These are phyloP conservation scores for Holotrichia oblita DNA, from an alignment of 1,140 invertebrate genomes.

Conservation along the genomic window DNA sequence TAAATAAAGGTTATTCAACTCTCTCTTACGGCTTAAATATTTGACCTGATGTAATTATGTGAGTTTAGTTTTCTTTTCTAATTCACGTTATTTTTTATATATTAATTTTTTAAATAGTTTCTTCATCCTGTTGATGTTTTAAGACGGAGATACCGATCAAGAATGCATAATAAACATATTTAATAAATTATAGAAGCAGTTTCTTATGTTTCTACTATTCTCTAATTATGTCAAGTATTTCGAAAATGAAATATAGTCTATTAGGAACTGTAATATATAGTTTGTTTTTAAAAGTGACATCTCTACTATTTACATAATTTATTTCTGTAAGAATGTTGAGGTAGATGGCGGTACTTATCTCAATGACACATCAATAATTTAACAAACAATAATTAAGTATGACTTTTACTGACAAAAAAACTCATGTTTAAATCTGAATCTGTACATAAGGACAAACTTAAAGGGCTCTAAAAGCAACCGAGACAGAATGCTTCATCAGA, in stretches of 20 bases:
- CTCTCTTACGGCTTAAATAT: neutral
- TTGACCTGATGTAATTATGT: neutral
- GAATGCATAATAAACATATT: neutral
- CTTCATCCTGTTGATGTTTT: neutral
- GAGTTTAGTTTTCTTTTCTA: neutral
- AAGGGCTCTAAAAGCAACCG: too few relatives aligned
- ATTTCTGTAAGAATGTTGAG: too few relatives aligned
- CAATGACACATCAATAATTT: too few relatives aligned
- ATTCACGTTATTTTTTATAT: neutral
- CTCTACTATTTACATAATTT: too few relatives aligned
- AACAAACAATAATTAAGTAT: too few relatives aligned
- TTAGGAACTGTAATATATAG: neutral
- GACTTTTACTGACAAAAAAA: too few relatives aligned
- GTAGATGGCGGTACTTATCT: too few relatives aligned
- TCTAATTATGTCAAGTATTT: slow-evolving; percentile 2
- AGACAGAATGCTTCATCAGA: too few relatives aligned
- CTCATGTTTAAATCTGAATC: too few relatives aligned
- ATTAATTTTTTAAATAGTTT: neutral
- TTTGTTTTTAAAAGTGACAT: too few relatives aligned
- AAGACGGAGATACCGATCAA: neutral
- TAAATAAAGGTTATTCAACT: neutral
- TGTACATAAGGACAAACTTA: too few relatives aligned
- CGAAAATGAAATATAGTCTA: slow-evolving; percentile 4
- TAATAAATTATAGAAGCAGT: neutral
- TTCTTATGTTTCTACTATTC: neutral